Base-by-base conservation (phyloP, 2,888 invertebrate genomes). In the Prenolepis imparis region DNA sequence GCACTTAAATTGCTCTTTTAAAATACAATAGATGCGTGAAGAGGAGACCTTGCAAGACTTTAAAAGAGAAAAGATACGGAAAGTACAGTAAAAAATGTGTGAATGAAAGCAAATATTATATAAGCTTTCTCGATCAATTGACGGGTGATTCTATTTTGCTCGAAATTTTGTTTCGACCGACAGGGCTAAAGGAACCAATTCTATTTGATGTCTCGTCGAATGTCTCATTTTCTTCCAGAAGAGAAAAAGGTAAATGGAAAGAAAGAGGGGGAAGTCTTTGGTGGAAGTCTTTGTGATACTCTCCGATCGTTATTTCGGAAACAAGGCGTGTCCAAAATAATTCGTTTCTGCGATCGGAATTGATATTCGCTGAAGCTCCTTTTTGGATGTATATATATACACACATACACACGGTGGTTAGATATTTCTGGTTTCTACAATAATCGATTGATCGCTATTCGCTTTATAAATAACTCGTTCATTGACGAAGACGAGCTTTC, bases 381-480 rank as follows among this genome's bases (percentile, higher is more conserved):
- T 28, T 74, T 44, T n/a, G 11, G 18, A n/a, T 21, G 52, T 57
- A 39, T 72, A 6, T 32, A 57, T n/a, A n/a, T n/a, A n/a, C n/a
- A n/a, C n/a, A n/a, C n/a, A n/a, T n/a, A n/a, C n/a, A n/a, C 39
- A 57, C 15, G 57, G 24, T 39, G 21, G 32, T 2, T 61, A 3
- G 63, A 48, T 75, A 75, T 75, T 75, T 75, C 36, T 75, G 74
- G 48, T 18, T 12, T 32, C 21, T 36, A 44, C 48, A 64, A 52
- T 21, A 48, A 39, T 75, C 75, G 64, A 75, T 75, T 52, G 66
- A 64, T 75, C 36, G 36, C 24, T 36, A 11, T 5, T 36, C 48
- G 6, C 64, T 28, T 3, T 52, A 75, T 75, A 52, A 75, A 75
- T 75, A 75, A 75, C 24, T 64, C 36, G 24, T 75, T 75, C 75